Percentiles rank a stretch among this genome's conserved stretches.
These are phyloP conservation scores for Callosobruchus maculatus DNA, from an alignment of 2,888 invertebrate genomes.

Conservation along the genomic window DNA sequence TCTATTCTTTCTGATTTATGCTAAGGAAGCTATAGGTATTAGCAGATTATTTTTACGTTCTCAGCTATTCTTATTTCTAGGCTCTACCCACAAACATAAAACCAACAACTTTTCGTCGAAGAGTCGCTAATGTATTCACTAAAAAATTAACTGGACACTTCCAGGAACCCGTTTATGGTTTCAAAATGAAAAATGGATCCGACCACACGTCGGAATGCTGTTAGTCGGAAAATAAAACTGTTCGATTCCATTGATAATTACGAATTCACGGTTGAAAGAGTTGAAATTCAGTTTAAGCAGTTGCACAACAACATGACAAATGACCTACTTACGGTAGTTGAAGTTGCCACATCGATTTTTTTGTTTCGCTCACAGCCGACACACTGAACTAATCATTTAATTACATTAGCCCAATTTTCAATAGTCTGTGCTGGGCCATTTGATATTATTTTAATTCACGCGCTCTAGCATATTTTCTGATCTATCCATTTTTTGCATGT, in stretches of 20 bases:
- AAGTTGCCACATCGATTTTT: slow-evolving; percentile 27
- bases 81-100: too few species aligned
- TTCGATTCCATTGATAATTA: slow-evolving; percentile 28
- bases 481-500: too few species aligned
- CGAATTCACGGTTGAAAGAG: slow-evolving; percentile 31
- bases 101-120: too few species aligned
- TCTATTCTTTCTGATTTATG: too few species aligned
- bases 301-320: slow-evolving; percentile 32
- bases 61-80: too few species aligned
- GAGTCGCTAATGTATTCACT: too few species aligned
- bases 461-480: background rate
- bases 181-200: background rate
- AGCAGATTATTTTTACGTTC: too few species aligned
- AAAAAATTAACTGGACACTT: too few species aligned
- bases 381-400: slow-evolving; percentile 10
- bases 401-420: slow-evolving; percentile 9
- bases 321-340: slow-evolving; percentile 27
- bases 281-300: slow-evolving; percentile 30
- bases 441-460: background rate
- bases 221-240: background rate
- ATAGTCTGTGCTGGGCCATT: background rate
- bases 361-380: slow-evolving; percentile 15
- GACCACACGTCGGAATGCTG: background rate
- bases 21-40: too few species aligned
- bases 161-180: background rate